Evolutionary conservation across 2,888 invertebrate species (phyloP).

Genomic region (Melikaiella ostensackeni): DNA sequence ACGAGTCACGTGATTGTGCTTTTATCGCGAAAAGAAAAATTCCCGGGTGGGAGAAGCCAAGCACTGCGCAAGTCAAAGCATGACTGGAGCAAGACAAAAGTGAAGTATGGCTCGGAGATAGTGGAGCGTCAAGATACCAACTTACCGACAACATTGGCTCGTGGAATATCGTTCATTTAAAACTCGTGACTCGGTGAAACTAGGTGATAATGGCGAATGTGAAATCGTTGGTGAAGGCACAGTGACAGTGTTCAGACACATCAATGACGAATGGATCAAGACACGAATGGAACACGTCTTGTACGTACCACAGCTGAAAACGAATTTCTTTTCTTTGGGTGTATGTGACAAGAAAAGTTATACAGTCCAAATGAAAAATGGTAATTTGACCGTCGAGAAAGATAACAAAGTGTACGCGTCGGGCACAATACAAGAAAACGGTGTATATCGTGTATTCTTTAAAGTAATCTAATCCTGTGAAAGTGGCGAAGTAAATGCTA

Average conservation of each 20-base stretch:
- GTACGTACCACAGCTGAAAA: slow-evolving; percentile 53
- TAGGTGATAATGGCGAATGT: slow-evolving; percentile 53
- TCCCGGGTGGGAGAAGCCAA: too few relatives aligned
- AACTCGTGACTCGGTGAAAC: slow-evolving; percentile 37
- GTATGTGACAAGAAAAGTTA: slow-evolving; percentile 51
- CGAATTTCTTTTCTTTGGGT: slow-evolving; percentile 61
- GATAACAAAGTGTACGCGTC: slow-evolving; percentile 44
- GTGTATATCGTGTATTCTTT: slow-evolving; percentile 55
- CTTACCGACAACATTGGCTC: slow-evolving; percentile 53
- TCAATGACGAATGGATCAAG: slow-evolving; percentile 50
- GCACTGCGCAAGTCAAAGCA: too few relatives aligned
- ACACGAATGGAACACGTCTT: slow-evolving; percentile 53
- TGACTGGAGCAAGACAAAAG: slow-evolving; percentile 43
- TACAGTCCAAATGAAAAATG: slow-evolving; percentile 44
- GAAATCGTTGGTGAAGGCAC: slow-evolving; percentile 53
- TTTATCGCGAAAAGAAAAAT: too few relatives aligned
- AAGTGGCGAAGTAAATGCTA: slow-evolving; percentile 34
- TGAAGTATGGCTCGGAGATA: slow-evolving; percentile 54
- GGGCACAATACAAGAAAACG: slow-evolving; percentile 52
- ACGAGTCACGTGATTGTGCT: background rate
- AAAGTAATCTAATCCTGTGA: slow-evolving; percentile 27
- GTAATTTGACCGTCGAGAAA: slow-evolving; percentile 40
- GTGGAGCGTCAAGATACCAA: slow-evolving; percentile 53
- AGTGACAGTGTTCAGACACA: slow-evolving; percentile 45
- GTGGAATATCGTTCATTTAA: slow-evolving; percentile 41